These are phyloP conservation scores for Rhodophaea formosa DNA, from an alignment of 2,888 invertebrate genomes.

Conservation along the genomic window DNA sequence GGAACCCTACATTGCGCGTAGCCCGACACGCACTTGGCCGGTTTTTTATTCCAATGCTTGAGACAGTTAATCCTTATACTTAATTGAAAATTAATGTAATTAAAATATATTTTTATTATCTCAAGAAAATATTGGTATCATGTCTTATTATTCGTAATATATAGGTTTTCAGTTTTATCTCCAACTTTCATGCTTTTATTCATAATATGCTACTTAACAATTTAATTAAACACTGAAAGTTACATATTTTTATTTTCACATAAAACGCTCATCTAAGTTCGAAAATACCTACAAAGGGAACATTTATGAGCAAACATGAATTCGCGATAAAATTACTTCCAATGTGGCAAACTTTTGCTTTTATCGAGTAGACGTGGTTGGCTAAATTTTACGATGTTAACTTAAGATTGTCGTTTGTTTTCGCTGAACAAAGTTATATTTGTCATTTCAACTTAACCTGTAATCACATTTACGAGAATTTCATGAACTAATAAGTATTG, in stretches of 20 bases:
- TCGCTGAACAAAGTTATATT: slow-evolving; percentile 42
- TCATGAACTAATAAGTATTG: too few relatives aligned
- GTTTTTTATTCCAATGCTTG: too few relatives aligned
- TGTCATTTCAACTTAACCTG: slow-evolving; percentile 49
- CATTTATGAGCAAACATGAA: slow-evolving; percentile 3
- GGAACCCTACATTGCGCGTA: too few relatives aligned
- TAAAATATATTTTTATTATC: too few relatives aligned
- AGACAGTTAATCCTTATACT: too few relatives aligned
- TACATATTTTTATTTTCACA: not conserved
- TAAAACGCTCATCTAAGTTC: not conserved
- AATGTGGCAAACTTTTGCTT: slow-evolving; percentile 2
- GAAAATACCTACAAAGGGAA: not conserved
- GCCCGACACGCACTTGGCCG: too few relatives aligned
- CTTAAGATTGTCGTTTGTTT: slow-evolving; percentile 47
- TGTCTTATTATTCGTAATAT: too few relatives aligned
- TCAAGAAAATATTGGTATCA: too few relatives aligned
- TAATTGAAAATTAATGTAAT: too few relatives aligned
- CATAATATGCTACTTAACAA: not conserved
- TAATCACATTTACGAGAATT: slow-evolving; percentile 42
- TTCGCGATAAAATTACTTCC: not conserved
- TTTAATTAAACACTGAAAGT: not conserved
- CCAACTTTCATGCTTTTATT: too few relatives aligned
- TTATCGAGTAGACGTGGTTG: slow-evolving; percentile 21
- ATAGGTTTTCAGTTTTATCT: too few relatives aligned
- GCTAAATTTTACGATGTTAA: slow-evolving; percentile 35